phyloP scores from a whole-genome alignment of 2,888 invertebrate genomes.

The Orthosia incerta region DNA sequence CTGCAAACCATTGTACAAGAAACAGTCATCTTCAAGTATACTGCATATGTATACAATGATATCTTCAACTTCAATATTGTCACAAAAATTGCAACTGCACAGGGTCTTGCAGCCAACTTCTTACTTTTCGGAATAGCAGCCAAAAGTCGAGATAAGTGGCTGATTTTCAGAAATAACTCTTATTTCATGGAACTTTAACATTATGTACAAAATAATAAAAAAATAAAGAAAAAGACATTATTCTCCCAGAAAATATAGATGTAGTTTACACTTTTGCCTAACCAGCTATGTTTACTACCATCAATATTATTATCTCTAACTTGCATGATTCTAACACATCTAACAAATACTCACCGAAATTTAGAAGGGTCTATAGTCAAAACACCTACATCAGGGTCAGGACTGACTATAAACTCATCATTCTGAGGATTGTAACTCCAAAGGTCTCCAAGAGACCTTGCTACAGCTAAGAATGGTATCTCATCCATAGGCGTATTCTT shows the following conservation, averaged over 20 bases:
- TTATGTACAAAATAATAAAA: no score
- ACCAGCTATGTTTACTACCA: neutral
- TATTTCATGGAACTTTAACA: no score
- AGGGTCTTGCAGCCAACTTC: no score
- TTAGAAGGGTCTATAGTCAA: constrained; percentile 94
- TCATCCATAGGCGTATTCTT: constrained; percentile 97
- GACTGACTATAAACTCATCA: constrained; percentile 98
- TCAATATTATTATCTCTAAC: neutral
- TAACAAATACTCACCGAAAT: constrained; percentile 87
- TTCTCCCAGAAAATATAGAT: neutral
- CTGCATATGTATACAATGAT: no score
- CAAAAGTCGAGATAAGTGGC: neutral
- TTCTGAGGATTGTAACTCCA: constrained; percentile 99
- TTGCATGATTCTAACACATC: neutral
- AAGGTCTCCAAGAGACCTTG: constrained; percentile 98
- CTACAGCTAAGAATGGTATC: constrained; percentile 98
- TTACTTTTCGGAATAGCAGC: neutral
- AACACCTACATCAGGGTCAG: constrained; percentile 98
- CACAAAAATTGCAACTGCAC: no score
- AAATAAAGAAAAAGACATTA: no score
- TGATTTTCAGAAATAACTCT: no score
- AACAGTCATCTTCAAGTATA: no score
- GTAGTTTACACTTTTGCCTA: neutral
- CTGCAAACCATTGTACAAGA: no score
- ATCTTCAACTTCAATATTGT: no score